Percentiles rank a stretch among this genome's conserved stretches.
phyloP scores from a whole-genome alignment of 2,888 invertebrate species.

The Tachina grossa region DNA sequence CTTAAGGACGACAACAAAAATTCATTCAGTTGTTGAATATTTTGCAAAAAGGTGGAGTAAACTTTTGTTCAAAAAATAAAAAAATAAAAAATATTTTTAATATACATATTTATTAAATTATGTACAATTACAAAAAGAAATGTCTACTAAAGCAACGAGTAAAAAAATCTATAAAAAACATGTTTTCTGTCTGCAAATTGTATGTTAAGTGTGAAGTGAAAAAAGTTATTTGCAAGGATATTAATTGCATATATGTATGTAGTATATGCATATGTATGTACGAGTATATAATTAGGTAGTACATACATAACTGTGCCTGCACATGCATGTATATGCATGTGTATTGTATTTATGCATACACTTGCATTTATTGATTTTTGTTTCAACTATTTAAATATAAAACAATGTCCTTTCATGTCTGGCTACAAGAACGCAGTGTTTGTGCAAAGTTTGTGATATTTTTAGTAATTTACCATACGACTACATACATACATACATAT shows the following conservation, averaged over 20 bases:
- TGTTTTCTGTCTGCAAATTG: background rate
- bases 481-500: too few relatives aligned
- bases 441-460: background rate
- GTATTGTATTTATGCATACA: constrained; percentile 21
- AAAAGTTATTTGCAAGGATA: constrained; percentile 39
- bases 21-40: constrained; percentile 22
- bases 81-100: background rate
- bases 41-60: constrained; percentile 13
- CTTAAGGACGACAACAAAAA: background rate
- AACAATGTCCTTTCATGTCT: background rate
- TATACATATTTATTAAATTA: background rate
- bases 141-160: background rate
- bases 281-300: too few relatives aligned
- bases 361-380: constrained; percentile 61
- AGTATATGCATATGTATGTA: background rate
- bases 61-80: background rate
- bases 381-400: constrained; percentile 4
- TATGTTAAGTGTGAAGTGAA: constrained; percentile 20
- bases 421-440: background rate
- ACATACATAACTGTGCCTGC: too few relatives aligned
- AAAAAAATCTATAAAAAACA: background rate
- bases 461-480: background rate
- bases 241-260: constrained; percentile 45
- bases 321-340: background rate
- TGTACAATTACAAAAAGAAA: background rate